Evolutionary conservation across 2,797 vertebrate genomes (phyloP).

Genomic region (Eospalax fontanierii): DNA sequence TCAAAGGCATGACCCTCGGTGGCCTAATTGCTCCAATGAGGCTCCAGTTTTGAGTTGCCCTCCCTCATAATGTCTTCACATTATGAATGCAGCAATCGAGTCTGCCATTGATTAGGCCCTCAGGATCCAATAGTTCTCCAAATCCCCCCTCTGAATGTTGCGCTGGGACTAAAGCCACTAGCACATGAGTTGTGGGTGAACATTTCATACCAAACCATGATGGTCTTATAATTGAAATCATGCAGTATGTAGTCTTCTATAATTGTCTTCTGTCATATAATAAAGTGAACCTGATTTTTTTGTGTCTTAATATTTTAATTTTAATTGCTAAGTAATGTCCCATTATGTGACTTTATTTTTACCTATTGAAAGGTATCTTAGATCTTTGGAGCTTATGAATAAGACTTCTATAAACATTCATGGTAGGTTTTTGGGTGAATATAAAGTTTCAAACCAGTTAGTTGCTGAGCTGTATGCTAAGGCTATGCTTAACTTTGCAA

Average conservation of each 20-base stretch:
- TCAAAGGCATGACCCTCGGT: background rate
- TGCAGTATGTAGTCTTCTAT: background rate
- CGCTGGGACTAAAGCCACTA: no score
- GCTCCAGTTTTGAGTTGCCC: background rate
- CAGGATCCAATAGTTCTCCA: background rate
- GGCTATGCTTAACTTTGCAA: constrained; percentile 7
- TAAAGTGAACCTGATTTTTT: background rate
- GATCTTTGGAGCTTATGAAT: background rate
- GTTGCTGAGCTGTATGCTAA: background rate
- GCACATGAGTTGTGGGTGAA: no score
- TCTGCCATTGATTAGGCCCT: background rate
- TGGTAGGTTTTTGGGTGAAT: background rate
- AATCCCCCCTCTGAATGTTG: background rate
- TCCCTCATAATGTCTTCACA: background rate
- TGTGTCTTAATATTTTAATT: constrained; percentile 38
- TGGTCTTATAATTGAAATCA: background rate
- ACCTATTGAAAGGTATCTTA: background rate
- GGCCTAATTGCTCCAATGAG: background rate
- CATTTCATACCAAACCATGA: background rate
- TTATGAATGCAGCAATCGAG: background rate
- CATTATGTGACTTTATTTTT: background rate
- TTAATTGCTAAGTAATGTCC: background rate
- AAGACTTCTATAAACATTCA: background rate
- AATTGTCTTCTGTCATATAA: background rate
- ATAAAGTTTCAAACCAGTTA: constrained; percentile 13